These are phyloP conservation scores for Corynorhinus townsendii DNA, from an alignment of 2,113 vertebrate species.

Conservation along the genomic window DNA sequence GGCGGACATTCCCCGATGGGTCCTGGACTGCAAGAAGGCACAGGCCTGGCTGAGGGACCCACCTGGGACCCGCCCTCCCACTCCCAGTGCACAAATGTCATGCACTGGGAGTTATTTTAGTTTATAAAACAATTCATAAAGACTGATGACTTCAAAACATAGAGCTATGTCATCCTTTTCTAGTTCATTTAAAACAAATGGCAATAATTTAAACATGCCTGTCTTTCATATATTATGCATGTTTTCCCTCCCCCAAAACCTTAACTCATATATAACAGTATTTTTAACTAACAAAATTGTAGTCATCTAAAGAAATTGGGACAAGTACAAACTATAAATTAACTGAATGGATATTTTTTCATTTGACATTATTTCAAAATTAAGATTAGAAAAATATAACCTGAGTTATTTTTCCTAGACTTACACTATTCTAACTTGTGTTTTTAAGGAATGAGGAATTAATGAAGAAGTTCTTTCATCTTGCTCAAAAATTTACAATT, in stretches of 20 bases:
- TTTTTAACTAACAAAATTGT: conserved; percentile 45
- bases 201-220: not conserved
- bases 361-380: conserved; percentile 22
- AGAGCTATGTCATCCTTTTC: not conserved
- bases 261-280: not conserved
- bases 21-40: too few relatives aligned
- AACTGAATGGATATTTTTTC: conserved; percentile 15
- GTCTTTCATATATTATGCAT: conserved; percentile 25
- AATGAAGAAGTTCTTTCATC: not conserved
- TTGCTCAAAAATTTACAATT: not conserved
- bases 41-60: too few relatives aligned
- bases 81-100: too few relatives aligned
- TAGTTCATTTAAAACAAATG: conserved; percentile 41
- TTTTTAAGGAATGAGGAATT: not conserved
- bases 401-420: not conserved
- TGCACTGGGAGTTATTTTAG: too few relatives aligned
- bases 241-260: not conserved
- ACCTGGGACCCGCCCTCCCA: too few relatives aligned
- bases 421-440: not conserved
- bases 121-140: conserved; percentile 19
- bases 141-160: conserved; percentile 15
- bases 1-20: too few relatives aligned
- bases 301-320: conserved; percentile 17
- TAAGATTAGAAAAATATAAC: not conserved
- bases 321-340: not conserved